Evolutionary conservation across 2,888 invertebrate species (phyloP).

Genomic region (Xylota segnis): DNA sequence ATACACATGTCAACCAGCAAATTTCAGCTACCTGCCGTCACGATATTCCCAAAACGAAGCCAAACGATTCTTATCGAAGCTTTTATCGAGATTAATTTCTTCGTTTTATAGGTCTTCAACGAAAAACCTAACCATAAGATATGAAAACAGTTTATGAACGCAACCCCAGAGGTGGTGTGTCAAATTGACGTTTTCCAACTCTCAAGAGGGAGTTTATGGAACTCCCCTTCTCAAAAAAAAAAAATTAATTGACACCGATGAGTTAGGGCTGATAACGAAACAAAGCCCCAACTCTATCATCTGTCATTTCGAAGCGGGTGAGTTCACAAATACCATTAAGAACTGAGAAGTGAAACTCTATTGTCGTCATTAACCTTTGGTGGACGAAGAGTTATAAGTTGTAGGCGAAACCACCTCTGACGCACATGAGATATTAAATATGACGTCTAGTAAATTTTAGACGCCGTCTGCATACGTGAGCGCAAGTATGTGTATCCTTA

Average conservation of each 20-base stretch:
- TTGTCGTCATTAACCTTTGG: neutral
- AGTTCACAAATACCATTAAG: conserved; percentile 19
- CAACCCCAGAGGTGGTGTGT: conserved; percentile 6
- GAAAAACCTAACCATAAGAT: neutral
- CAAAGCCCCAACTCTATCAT: neutral
- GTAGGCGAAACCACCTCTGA: neutral
- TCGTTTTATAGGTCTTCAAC: conserved; percentile 13
- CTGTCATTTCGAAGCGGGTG: conserved; percentile 1
- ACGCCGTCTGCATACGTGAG: neutral
- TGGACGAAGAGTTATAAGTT: neutral
- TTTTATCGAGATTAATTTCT: conserved; percentile 74
- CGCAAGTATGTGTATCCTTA: neutral
- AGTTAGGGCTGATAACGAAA: neutral
- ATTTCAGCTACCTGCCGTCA: conserved; percentile 33
- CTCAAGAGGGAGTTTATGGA: neutral
- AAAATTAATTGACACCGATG: conserved; percentile 19
- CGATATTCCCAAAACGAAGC: conserved; percentile 45
- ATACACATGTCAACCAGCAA: neutral
- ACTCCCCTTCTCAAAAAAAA: neutral
- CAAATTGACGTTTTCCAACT: conserved; percentile 13
- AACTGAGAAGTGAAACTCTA: neutral
- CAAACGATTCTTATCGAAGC: conserved; percentile 66
- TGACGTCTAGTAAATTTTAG: no score
- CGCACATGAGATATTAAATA: neutral
- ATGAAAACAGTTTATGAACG: conserved; percentile 14